phyloP scores from a whole-genome alignment of 1,140 invertebrate genomes.

The Sminthurides bifidus region DNA sequence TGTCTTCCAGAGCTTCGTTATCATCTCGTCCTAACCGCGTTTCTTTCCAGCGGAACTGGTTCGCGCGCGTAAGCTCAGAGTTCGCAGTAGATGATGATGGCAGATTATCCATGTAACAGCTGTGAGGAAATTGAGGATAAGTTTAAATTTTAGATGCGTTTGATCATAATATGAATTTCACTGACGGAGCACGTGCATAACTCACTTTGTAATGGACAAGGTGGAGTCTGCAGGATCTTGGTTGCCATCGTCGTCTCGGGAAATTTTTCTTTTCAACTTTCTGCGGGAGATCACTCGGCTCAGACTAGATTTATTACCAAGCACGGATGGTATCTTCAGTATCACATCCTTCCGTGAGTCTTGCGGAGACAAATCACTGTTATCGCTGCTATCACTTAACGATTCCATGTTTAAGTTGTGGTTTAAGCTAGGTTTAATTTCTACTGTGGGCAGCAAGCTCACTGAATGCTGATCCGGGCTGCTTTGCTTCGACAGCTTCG shows the following conservation, averaged over 20 bases:
- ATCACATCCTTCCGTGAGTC: conserved; percentile 40
- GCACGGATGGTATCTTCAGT: conserved; percentile 80
- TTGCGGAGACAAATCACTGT: conserved; percentile 15
- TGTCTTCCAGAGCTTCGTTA: not conserved
- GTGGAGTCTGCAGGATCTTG: too few species aligned
- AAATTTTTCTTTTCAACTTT: conserved; percentile 15
- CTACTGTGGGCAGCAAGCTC: too few species aligned
- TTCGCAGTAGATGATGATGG: not conserved
- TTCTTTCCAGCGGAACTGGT: too few species aligned
- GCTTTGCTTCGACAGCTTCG: conserved; percentile 21
- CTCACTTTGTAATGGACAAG: too few species aligned
- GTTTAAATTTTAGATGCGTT: not conserved
- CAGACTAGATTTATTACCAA: conserved; percentile 24
- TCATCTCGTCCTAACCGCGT: not conserved
- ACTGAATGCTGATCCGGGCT: too few species aligned
- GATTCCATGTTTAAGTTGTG: too few species aligned
- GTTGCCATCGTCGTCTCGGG: conserved; percentile 6
- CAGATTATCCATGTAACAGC: not conserved
- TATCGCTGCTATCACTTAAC: conserved; percentile 24
- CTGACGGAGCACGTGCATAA: too few species aligned
- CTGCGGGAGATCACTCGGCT: conserved; percentile 23
- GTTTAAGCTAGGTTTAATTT: too few species aligned
- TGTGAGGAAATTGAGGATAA: too few species aligned
- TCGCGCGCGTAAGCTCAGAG: too few species aligned
- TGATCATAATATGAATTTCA: not conserved